Percentiles rank a stretch among this genome's conserved stretches.
phyloP scores from a whole-genome alignment of 2,888 invertebrate species.

The Drosophila longiperda region DNA sequence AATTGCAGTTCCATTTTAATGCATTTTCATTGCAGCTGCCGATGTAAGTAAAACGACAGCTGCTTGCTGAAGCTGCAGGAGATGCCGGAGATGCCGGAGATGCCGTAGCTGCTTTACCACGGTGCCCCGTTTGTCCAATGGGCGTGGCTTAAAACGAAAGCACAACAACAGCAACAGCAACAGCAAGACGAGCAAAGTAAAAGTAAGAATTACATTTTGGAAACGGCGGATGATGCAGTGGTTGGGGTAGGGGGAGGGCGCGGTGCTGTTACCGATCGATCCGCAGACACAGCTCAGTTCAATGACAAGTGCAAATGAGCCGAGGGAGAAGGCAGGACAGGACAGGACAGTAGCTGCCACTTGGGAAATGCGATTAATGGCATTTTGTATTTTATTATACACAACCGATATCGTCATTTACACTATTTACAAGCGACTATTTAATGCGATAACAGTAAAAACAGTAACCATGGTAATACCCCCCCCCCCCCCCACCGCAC shows the following conservation, averaged over 20 bases:
- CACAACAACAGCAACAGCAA: conserved; percentile 17
- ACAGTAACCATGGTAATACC: neutral
- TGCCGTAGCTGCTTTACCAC: neutral
- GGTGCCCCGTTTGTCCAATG: conserved; percentile 18
- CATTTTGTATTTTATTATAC: conserved; percentile 24
- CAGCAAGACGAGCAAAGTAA: conserved; percentile 11
- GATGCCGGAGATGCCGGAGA: neutral
- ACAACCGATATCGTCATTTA: conserved; percentile 23
- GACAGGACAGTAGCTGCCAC: conserved; percentile 14
- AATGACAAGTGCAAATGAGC: conserved; percentile 60
- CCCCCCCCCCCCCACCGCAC: neutral
- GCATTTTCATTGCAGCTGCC: conserved; percentile 59
- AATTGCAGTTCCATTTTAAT: conserved; percentile 73
- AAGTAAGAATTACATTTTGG: conserved; percentile 53
- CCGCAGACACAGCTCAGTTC: conserved; percentile 19
- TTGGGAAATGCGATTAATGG: conserved; percentile 51
- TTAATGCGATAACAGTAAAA: conserved; percentile 6
- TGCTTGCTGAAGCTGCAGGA: conserved; percentile 22
- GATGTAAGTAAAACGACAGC: conserved; percentile 35
- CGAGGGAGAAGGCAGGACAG: neutral
- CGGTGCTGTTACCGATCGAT: conserved; percentile 20
- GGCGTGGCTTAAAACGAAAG: conserved; percentile 32
- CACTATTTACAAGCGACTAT: conserved; percentile 15
- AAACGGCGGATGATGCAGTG: conserved; percentile 14
- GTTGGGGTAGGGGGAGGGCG: neutral